Evolutionary conservation across 2,888 invertebrate species (phyloP).

Genomic region (Aspidiotus destructor): DNA sequence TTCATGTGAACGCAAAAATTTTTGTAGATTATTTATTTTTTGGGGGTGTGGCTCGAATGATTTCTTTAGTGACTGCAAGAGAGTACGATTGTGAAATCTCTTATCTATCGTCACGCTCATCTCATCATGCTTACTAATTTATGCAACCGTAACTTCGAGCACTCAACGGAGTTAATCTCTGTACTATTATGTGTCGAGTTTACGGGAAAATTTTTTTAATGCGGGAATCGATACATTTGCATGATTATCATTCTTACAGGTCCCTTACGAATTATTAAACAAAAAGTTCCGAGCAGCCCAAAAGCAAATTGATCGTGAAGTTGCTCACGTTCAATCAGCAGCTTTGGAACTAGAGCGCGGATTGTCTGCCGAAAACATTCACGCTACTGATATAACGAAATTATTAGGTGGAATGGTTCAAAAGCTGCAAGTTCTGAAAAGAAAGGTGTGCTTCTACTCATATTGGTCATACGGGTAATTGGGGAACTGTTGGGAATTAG

Average conservation of each 20-base stretch:
- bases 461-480: not conserved
- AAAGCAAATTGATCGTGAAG: constrained; percentile 85
- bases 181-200: no score
- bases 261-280: constrained; percentile 95
- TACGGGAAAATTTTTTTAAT: no score
- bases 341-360: constrained; percentile 70
- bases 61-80: no score
- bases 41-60: no score
- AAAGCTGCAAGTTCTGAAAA: constrained; percentile 75
- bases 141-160: no score
- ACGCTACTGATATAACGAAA: constrained; percentile 63
- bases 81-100: no score
- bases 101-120: no score
- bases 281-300: constrained; percentile 94
- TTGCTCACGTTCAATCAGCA: constrained; percentile 72
- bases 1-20: no score
- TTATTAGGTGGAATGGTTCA: constrained; percentile 83
- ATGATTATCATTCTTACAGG: constrained; percentile 47
- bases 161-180: no score
- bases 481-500: not conserved
- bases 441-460: constrained; percentile 52
- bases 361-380: constrained; percentile 50
- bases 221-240: no score
- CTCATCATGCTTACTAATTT: no score
- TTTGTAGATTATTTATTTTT: no score